Evolutionary conservation across 1,140 invertebrate genomes (phyloP).

Genomic region (Euwallacea similis): DNA sequence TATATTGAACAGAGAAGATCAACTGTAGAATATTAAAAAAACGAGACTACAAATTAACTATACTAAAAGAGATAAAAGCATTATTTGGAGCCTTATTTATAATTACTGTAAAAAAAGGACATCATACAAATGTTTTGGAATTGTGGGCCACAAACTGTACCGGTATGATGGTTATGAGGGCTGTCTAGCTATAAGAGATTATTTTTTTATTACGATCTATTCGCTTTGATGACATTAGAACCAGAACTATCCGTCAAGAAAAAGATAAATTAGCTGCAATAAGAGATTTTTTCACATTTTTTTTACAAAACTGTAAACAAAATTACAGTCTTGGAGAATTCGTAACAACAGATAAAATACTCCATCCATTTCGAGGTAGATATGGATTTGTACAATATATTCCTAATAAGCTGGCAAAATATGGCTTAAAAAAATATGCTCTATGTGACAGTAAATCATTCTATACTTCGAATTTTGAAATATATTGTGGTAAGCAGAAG

Average conservation of each 20-base stretch:
- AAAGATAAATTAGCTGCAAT: constrained; percentile 14
- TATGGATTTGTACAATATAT: constrained; percentile 55
- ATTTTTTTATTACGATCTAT: constrained; percentile 47
- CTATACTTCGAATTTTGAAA: no score
- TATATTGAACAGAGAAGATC: constrained; percentile 20
- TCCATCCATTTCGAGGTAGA: constrained; percentile 50
- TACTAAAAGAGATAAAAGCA: constrained; percentile 14
- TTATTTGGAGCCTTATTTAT: constrained; percentile 10
- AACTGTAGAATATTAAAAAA: constrained; percentile 10
- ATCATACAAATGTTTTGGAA: constrained; percentile 43
- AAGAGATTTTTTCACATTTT: constrained; percentile 20
- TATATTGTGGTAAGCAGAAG: no score
- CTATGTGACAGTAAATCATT: no score
- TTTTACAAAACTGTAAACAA: constrained; percentile 17
- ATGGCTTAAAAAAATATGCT: no score
- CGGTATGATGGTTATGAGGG: constrained; percentile 46
- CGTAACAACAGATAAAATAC: constrained; percentile 54
- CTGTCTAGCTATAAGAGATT: constrained; percentile 45
- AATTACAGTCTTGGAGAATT: no score
- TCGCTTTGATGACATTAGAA: no score
- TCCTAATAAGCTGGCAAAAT: no score
- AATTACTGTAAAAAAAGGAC: constrained; percentile 32
- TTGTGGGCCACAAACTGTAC: constrained; percentile 45
- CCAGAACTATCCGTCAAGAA: constrained; percentile 1
- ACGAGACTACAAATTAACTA: constrained; percentile 33